Percentiles rank a stretch among this genome's conserved stretches.
Conservation (phyloP, 2,888 invertebrate species). For the Sceliomorpha sp. region DNA sequence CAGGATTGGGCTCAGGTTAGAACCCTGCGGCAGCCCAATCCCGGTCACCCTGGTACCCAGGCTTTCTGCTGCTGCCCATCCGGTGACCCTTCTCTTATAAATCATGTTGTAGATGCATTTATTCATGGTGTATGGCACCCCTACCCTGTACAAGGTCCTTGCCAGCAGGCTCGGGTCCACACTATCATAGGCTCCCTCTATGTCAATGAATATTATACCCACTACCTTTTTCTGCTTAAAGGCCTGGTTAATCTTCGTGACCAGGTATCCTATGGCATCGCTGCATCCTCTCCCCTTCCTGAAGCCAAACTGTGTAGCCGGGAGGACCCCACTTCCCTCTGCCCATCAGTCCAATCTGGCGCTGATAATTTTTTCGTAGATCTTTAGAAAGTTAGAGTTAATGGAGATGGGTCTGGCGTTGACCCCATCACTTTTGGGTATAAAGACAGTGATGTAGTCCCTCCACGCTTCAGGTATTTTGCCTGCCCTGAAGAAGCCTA, state of each 20-base stretch:
- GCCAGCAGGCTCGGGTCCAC: neutral
- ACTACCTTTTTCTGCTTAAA: neutral
- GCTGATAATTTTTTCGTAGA: neutral
- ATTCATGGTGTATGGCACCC: neutral
- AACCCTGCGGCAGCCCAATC: neutral
- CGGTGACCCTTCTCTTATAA: neutral
- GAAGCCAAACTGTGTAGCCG: neutral
- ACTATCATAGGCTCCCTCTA: neutral
- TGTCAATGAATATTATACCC: too few species aligned
- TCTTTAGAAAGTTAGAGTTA: neutral
- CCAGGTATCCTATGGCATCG: neutral
- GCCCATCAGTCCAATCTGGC: neutral
- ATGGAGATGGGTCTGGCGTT: neutral
- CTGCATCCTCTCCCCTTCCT: neutral
- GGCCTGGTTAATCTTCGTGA: neutral
- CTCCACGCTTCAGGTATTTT: too few species aligned
- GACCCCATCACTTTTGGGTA: too few species aligned
- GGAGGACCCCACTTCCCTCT: neutral
- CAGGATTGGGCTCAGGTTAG: neutral
- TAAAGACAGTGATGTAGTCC: too few species aligned
- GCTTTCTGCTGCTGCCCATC: neutral
- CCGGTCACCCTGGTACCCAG: neutral
- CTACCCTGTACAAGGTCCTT: neutral
- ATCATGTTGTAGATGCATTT: neutral
- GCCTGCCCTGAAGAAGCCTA: too few species aligned